A percentile compares a stretch with the other conserved stretches of the same genome.
Conservation (phyloP, 2,113 vertebrate species). For the Colistium nudipinnis region DNA sequence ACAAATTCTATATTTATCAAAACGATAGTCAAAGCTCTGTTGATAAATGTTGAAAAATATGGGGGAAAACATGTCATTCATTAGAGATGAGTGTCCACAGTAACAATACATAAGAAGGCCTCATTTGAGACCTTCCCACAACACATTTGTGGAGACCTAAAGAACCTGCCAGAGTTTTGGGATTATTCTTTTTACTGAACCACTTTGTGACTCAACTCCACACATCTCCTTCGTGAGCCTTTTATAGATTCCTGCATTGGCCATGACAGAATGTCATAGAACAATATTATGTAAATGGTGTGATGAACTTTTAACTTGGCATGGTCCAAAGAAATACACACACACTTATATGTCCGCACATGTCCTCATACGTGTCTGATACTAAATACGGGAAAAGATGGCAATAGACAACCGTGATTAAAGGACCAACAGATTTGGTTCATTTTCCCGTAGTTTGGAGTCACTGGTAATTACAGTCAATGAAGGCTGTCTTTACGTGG, state of each 20-base stretch:
- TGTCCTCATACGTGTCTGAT: neutral
- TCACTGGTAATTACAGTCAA: conserved; percentile 45
- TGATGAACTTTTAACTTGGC: neutral
- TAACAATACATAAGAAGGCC: conserved; percentile 30
- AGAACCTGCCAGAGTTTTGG: conserved; percentile 43
- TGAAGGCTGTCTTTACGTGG: conserved; percentile 29
- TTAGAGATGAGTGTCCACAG: conserved; percentile 28
- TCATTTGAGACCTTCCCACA: conserved; percentile 41
- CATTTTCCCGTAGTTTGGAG: conserved; percentile 21
- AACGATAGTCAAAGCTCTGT: conserved; percentile 24
- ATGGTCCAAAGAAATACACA: neutral
- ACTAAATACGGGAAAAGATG: neutral
- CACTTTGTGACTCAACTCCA: conserved; percentile 25
- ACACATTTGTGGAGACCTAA: conserved; percentile 46
- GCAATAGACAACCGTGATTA: conserved; percentile 13
- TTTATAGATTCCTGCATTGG: neutral
- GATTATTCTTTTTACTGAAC: conserved; percentile 44
- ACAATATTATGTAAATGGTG: neutral
- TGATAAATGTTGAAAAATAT: neutral
- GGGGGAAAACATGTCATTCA: conserved; percentile 23
- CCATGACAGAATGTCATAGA: neutral
- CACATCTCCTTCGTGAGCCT: conserved; percentile 1
- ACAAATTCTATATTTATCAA: neutral
- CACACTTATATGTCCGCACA: neutral
- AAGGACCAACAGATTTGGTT: neutral